These are phyloP conservation scores for Acutogordius australiensis DNA, from an alignment of 2,888 invertebrate species.

Conservation along the genomic window DNA sequence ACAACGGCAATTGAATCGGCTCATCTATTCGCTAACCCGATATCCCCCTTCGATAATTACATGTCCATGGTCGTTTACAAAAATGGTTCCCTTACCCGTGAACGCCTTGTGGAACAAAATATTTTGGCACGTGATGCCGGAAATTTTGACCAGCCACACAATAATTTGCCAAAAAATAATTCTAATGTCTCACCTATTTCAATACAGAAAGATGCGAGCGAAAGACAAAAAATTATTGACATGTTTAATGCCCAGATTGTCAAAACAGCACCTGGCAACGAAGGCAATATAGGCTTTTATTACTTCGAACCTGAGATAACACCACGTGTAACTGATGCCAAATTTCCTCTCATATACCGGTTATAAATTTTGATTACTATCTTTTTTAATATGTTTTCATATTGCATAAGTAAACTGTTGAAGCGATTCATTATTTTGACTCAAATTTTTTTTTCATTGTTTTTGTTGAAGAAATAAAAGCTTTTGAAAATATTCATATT, in stretches of 20 bases:
- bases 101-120: slow-evolving; percentile 32
- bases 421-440: no score
- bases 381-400: no score
- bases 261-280: slow-evolving; percentile 58
- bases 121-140: not conserved
- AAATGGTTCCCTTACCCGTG: slow-evolving; percentile 68
- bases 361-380: no score
- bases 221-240: slow-evolving; percentile 37
- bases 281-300: slow-evolving; percentile 49
- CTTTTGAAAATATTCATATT: no score
- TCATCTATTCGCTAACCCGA: not conserved
- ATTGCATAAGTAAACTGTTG: no score
- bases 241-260: slow-evolving; percentile 48
- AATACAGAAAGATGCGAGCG: not conserved
- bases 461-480: no score
- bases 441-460: no score
- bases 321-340: no score
- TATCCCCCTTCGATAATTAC: slow-evolving; percentile 4
- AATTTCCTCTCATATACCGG: no score
- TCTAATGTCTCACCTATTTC: no score
- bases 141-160: no score
- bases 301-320: slow-evolving; percentile 27
- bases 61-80: slow-evolving; percentile 37
- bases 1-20: not conserved
- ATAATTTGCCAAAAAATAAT: no score